Percentiles rank a stretch among this genome's conserved stretches.
Conservation (phyloP, 2,888 invertebrate genomes). For the Trichacis sp. region DNA sequence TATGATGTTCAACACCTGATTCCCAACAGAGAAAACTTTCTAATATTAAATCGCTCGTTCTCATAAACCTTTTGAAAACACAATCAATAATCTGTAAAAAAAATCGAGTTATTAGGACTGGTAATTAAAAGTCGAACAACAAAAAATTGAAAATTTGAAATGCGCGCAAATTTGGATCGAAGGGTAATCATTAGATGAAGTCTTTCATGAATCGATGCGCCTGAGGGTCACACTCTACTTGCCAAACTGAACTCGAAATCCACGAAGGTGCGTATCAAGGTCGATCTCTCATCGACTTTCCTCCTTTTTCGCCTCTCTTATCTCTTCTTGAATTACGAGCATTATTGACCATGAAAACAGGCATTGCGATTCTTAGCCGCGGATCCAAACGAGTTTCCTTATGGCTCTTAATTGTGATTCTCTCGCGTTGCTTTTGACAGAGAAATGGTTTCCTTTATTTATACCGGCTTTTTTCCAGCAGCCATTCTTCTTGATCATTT, state of each 20-base stretch:
- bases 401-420: not conserved
- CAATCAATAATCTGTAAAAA: no score
- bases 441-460: not conserved
- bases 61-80: no score
- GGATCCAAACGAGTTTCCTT: not conserved
- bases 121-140: no score
- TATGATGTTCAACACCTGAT: no score
- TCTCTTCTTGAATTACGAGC: not conserved
- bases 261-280: conserved; percentile 65
- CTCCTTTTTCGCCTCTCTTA: conserved; percentile 47
- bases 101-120: no score
- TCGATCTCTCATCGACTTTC: conserved; percentile 54
- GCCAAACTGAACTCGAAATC: conserved; percentile 61
- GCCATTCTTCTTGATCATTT: not conserved
- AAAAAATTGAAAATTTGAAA: no score
- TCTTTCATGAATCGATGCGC: no score
- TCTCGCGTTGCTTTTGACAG: not conserved
- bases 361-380: not conserved
- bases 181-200: no score
- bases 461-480: not conserved
- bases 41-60: no score
- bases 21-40: no score
- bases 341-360: conserved; percentile 7
- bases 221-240: conserved; percentile 63
- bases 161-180: no score